Evolutionary conservation across 2,797 vertebrate species (phyloP).

Genomic region (Halcyon smyrnensis): DNA sequence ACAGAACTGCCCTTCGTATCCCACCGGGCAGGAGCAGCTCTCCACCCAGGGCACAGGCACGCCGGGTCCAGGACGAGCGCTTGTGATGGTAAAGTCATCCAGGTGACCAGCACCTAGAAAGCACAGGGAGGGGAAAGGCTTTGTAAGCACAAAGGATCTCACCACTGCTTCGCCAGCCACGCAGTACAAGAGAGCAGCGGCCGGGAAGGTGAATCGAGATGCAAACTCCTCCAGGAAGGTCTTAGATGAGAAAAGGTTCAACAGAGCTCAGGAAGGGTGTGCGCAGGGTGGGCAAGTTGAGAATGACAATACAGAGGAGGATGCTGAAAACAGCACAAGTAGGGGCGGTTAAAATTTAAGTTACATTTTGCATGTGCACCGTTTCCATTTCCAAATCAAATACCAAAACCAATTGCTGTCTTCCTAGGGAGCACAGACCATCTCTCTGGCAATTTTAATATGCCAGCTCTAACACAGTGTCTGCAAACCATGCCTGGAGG

Average conservation of each 20-base stretch:
- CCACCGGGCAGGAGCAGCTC: slow-evolving; percentile 89
- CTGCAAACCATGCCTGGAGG: neutral
- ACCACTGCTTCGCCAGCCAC: accelerated
- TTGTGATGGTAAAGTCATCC: slow-evolving; percentile 87
- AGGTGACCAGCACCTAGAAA: slow-evolving; percentile 89
- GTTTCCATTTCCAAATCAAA: slow-evolving; percentile 24
- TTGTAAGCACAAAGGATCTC: neutral
- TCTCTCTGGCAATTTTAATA: neutral
- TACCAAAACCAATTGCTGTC: neutral
- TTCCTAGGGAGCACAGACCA: neutral
- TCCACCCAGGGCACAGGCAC: slow-evolving; percentile 91
- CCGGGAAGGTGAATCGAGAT: neutral
- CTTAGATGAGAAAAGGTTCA: neutral
- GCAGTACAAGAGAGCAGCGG: accelerated
- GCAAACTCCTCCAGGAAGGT: neutral
- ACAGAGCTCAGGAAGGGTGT: neutral
- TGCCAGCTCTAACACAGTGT: accelerated
- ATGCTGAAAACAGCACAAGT: neutral
- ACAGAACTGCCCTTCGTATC: slow-evolving; percentile 93
- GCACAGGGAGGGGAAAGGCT: neutral
- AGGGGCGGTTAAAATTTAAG: neutral
- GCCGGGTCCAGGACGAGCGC: slow-evolving; percentile 83
- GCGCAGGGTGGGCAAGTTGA: neutral
- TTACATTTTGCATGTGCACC: neutral
- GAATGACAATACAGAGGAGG: neutral